Conservation (phyloP, 2,888 invertebrate genomes). For the Abrostola triplasia region DNA sequence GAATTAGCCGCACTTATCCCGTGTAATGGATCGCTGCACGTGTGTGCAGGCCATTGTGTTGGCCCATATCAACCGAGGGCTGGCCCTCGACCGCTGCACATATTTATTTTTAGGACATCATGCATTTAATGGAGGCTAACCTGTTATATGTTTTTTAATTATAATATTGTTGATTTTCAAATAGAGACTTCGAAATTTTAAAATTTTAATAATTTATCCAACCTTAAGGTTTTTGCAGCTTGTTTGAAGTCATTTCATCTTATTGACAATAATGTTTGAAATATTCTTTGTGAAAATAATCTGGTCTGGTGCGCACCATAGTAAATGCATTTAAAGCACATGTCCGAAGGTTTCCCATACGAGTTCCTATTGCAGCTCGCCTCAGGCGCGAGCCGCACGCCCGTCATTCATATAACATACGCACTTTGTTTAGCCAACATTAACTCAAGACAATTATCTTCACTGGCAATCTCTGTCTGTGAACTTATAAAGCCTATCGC, state of each 20-base stretch:
- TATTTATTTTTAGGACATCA: slow-evolving; percentile 31
- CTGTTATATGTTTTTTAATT: slow-evolving; percentile 3
- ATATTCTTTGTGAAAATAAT: slow-evolving; percentile 4
- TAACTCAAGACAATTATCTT: slow-evolving; percentile 81
- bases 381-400: slow-evolving; percentile 69
- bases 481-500: slow-evolving; percentile 59
- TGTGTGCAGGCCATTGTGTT: slow-evolving; percentile 75
- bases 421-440: slow-evolving; percentile 82
- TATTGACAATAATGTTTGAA: neutral
- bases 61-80: slow-evolving; percentile 52
- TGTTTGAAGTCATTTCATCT: neutral
- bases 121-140: slow-evolving; percentile 28
- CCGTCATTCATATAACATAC: slow-evolving; percentile 76
- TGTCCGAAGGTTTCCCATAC: slow-evolving; percentile 74
- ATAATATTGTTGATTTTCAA: neutral
- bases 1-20: slow-evolving; percentile 86
- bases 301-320: slow-evolving; percentile 36
- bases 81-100: slow-evolving; percentile 41
- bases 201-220: too few species aligned
- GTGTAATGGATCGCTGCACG: slow-evolving; percentile 78
- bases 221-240: too few species aligned
- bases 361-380: slow-evolving; percentile 68
- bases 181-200: neutral
- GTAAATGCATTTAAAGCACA: slow-evolving; percentile 49
- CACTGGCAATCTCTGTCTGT: slow-evolving; percentile 76